phyloP scores from a whole-genome alignment of 2,113 vertebrate species.

The Pan paniscus region DNA sequence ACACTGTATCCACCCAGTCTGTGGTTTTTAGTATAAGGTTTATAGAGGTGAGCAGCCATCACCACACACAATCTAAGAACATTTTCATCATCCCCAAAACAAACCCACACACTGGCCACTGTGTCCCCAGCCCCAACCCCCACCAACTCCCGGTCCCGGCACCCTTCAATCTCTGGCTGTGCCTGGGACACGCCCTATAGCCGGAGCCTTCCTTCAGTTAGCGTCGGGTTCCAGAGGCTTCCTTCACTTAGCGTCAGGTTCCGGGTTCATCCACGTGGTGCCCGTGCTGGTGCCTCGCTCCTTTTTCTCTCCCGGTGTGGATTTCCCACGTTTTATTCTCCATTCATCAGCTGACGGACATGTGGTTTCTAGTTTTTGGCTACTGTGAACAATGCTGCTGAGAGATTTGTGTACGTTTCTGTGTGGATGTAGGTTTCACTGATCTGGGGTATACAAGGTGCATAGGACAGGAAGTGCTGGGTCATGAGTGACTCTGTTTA shows the following conservation, averaged over 20 bases:
- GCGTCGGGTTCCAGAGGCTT: too few relatives aligned
- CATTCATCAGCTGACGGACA: rapidly evolving
- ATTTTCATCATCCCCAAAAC: not conserved
- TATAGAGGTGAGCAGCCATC: not conserved
- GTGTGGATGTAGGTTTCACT: not conserved
- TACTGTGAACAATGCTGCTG: not conserved
- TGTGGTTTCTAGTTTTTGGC: not conserved
- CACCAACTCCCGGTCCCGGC: too few relatives aligned
- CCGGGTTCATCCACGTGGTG: not conserved
- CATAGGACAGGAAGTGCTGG: not conserved
- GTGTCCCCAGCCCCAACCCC: too few relatives aligned
- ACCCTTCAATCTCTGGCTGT: not conserved
- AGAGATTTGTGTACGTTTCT: not conserved
- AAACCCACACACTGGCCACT: not conserved
- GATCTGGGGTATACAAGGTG: not conserved
- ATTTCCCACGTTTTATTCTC: not conserved
- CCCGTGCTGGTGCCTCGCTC: rapidly evolving
- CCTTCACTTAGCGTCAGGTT: too few relatives aligned
- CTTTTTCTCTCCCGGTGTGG: not conserved
- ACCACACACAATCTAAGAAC: not conserved
- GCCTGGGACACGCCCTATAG: not conserved
- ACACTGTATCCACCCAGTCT: too few relatives aligned
- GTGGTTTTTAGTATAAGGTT: not conserved
- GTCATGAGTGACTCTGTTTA: not conserved
- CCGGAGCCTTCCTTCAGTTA: too few relatives aligned